Evolutionary conservation across 2,797 vertebrate genomes (phyloP).

Genomic region (Lates japonicus): DNA sequence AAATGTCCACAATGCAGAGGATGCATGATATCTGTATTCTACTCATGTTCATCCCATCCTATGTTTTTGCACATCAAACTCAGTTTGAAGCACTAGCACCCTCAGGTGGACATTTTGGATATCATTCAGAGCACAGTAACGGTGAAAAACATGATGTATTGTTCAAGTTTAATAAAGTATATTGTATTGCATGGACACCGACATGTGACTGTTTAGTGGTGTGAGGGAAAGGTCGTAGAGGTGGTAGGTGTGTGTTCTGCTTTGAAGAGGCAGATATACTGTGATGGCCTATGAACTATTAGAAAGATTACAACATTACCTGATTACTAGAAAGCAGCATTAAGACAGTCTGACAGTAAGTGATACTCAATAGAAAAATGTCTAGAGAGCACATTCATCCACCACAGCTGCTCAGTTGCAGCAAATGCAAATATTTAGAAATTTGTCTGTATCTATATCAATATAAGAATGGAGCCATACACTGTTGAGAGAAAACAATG

Average conservation of each 20-base stretch:
- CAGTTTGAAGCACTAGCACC: slow-evolving; percentile 68
- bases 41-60: slow-evolving; percentile 20
- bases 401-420: neutral
- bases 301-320: neutral
- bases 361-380: neutral
- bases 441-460: neutral
- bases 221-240: too few species aligned
- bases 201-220: neutral
- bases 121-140: neutral
- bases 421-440: neutral
- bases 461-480: neutral
- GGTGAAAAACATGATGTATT: neutral
- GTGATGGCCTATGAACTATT: neutral
- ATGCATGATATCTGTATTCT: slow-evolving; percentile 43
- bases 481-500: neutral
- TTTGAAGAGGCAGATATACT: neutral
- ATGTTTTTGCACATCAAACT: slow-evolving; percentile 18
- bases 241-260: neutral
- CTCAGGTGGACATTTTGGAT: slow-evolving; percentile 57
- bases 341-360: too few species aligned
- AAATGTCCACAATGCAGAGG: slow-evolving; percentile 7
- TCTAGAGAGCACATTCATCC: neutral
- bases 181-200: neutral
- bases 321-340: neutral
- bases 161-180: neutral